These are phyloP conservation scores for Thecocarcelia acutangulata DNA, from an alignment of 2,888 invertebrate species.

Conservation along the genomic window DNA sequence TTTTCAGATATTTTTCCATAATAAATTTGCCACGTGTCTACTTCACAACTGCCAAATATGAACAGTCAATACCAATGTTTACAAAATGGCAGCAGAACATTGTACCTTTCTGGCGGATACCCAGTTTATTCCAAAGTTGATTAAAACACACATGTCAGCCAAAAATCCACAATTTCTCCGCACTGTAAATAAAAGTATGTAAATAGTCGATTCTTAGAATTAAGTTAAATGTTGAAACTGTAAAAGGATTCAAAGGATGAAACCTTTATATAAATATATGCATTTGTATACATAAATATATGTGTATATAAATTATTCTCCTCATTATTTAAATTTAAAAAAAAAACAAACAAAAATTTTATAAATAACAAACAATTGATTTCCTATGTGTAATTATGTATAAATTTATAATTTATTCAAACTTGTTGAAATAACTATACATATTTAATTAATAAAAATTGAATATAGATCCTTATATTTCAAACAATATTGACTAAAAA, in stretches of 20 bases:
- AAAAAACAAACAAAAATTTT: constrained; percentile 49
- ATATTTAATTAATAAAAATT: constrained; percentile 10
- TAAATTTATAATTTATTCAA: constrained; percentile 33
- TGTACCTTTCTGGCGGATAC: no score
- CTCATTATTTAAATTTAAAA: constrained; percentile 5
- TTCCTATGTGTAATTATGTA: constrained; percentile 62
- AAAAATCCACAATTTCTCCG: no score
- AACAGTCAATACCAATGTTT: no score
- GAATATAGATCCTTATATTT: constrained; percentile 30
- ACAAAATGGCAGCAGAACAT: no score
- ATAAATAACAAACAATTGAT: constrained; percentile 20
- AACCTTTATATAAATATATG: not conserved
- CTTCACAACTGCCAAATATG: no score
- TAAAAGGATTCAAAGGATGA: no score
- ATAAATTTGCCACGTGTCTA: no score
- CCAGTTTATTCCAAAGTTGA: no score
- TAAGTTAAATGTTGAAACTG: no score
- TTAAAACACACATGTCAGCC: no score
- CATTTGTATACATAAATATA: not conserved
- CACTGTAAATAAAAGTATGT: constrained; percentile 14
- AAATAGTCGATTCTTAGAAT: constrained; percentile 1
- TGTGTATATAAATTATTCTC: constrained; percentile 29
- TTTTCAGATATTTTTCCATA: no score
- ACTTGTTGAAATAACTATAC: constrained; percentile 29
- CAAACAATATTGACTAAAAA: constrained; percentile 23